These are phyloP conservation scores for Microctenopoma lineatum DNA, from an alignment of 2,797 vertebrate species.

Conservation along the genomic window DNA sequence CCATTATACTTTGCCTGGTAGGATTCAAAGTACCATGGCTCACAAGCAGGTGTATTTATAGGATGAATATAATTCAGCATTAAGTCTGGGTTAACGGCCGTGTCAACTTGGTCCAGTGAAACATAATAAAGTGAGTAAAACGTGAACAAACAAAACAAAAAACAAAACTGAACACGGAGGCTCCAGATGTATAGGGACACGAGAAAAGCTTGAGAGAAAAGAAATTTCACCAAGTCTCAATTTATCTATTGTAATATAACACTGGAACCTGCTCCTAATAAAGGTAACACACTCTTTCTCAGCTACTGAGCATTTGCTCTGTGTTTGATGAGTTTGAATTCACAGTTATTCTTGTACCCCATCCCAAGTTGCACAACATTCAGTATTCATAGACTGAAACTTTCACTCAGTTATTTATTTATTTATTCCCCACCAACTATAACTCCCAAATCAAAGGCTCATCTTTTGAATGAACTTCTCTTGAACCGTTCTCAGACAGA, in stretches of 20 bases:
- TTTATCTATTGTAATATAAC: conserved; percentile 15
- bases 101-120: conserved; percentile 10
- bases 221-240: not conserved
- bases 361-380: conserved; percentile 50
- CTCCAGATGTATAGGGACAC: conserved; percentile 2
- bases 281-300: conserved; percentile 7
- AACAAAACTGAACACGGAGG: not conserved
- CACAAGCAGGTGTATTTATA: conserved; percentile 16
- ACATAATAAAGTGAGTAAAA: conserved; percentile 4
- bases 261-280: conserved; percentile 6
- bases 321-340: conserved; percentile 23
- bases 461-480: conserved; percentile 55
- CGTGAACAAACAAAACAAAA: not conserved
- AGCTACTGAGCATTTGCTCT: conserved; percentile 4
- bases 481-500: conserved; percentile 53
- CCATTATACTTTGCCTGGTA: conserved; percentile 16
- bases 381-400: conserved; percentile 49
- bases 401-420: conserved; percentile 38
- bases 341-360: conserved; percentile 8
- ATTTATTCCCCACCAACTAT: conserved; percentile 42
- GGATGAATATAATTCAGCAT: conserved; percentile 32
- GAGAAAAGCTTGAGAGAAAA: not conserved
- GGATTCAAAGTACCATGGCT: conserved; percentile 25
- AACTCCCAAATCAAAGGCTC: conserved; percentile 53
- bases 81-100: conserved; percentile 10